Conservation (phyloP, 2,797 vertebrate genomes). For the Trachops cirrhosus region DNA sequence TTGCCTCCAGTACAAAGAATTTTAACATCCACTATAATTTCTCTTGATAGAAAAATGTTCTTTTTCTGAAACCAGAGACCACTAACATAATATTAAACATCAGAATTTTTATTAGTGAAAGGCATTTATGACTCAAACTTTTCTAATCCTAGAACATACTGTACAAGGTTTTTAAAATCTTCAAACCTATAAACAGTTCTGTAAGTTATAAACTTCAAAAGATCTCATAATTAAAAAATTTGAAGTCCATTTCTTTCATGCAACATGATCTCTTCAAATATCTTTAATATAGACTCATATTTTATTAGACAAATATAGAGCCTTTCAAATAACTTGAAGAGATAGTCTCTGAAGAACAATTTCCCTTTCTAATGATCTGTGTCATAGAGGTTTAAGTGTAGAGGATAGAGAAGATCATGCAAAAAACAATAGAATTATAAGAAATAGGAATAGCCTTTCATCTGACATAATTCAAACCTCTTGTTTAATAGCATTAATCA, state of each 20-base stretch:
- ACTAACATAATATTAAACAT: slow-evolving; percentile 48
- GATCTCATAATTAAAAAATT: not conserved
- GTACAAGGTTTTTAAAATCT: slow-evolving; percentile 1
- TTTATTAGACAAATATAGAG: slow-evolving; percentile 35
- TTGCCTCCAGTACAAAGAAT: slow-evolving; percentile 15
- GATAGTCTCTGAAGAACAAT: slow-evolving; percentile 2
- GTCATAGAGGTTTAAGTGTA: not conserved
- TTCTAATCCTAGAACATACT: slow-evolving; percentile 24
- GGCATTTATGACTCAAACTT: not conserved
- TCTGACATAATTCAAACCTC: not conserved
- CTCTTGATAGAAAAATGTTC: slow-evolving; percentile 31
- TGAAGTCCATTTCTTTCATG: not conserved
- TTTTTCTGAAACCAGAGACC: slow-evolving; percentile 27
- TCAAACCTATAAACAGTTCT: slow-evolving; percentile 10
- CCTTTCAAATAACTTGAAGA: not conserved
- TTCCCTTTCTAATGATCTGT: slow-evolving; percentile 8
- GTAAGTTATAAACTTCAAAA: slow-evolving; percentile 14
- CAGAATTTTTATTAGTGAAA: slow-evolving; percentile 35
- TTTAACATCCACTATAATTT: slow-evolving; percentile 31
- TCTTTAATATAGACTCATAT: not conserved
- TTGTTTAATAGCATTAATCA: slow-evolving; percentile 47
- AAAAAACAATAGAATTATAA: not conserved
- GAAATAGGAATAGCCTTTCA: not conserved
- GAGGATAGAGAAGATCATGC: not conserved
- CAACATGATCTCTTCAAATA: slow-evolving; percentile 1